phyloP scores from a whole-genome alignment of 2,888 invertebrate species.

The Tipula vernalis region DNA sequence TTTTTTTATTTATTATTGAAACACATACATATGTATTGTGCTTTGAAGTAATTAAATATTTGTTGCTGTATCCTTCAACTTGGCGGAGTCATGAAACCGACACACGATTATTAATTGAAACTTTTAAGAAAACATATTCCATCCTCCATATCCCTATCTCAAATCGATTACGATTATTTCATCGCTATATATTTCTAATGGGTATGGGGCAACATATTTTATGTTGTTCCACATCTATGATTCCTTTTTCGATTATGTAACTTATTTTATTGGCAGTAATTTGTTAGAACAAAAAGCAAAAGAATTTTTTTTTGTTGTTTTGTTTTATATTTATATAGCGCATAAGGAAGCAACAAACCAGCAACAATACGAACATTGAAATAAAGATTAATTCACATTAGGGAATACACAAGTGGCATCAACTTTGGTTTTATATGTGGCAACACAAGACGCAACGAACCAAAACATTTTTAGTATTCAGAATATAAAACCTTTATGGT shows the following conservation, averaged over 20 bases:
- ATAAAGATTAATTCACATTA: neutral
- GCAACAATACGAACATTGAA: neutral
- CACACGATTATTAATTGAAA: neutral
- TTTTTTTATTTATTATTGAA: too few relatives aligned
- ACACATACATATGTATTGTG: neutral
- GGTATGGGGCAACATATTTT: neutral
- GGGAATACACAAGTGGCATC: neutral
- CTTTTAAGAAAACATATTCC: neutral
- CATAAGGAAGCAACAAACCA: neutral
- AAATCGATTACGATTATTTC: neutral
- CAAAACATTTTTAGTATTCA: neutral
- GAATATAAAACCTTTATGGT: too few relatives aligned
- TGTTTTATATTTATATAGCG: neutral
- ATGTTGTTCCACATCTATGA: neutral
- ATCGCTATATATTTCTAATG: neutral
- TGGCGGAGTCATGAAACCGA: neutral
- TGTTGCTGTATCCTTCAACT: neutral
- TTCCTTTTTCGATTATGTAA: neutral
- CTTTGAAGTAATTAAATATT: neutral
- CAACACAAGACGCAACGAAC: neutral
- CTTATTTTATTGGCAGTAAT: neutral
- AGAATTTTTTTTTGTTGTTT: neutral
- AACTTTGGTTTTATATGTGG: neutral
- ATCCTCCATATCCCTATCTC: neutral
- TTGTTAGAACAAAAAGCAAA: neutral